Evolutionary conservation across 2,888 invertebrate genomes (phyloP), one percentile per base, ranked within the genome.

Genomic region (Halictus ligatus): DNA sequence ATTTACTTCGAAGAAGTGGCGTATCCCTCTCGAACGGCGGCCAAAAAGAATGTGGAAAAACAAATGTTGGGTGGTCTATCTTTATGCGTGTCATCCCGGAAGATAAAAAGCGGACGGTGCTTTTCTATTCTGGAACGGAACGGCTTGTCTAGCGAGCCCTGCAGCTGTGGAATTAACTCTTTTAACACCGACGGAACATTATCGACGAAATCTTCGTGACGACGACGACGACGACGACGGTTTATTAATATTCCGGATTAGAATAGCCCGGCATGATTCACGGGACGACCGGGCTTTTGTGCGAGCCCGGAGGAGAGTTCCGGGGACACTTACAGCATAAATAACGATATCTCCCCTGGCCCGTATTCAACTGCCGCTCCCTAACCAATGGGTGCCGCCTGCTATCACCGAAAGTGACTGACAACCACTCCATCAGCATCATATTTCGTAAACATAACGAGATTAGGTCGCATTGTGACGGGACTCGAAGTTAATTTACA

Each of bases 391-490:
- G 86, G 81, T 84, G 85, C 83, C 87, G 84, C 84, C 81, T 85
- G 86, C 88, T 81, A 90, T 89, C 89, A 84, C 75, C 81, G 50
- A 89, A 87, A 88, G 85, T 89, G 90, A 89, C 90, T 91, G 92
- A 92, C 93, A 92, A 91, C 88, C 90, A 89, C 90, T 91, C 90
- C 90, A 90, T 91, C 90, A 91, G 91, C 89, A 92, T 94, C 93
- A 92, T 93, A 93, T 93, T 94, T 94, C 93, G 93, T 92, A 91
- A 92, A 90, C 86, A 91, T 93, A 93, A 93, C 92, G 91, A 94
- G 93, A 94, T 94, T 94, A 94, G 91, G 91, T 88, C 88, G 90
- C 92, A 93, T 93, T 93, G 93, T 93, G 92, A 91, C 91, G 89
- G 88, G 85, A 80, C 90, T 93, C 88, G 78, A 89, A 90, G 89